Evolutionary conservation across 2,797 vertebrate species (phyloP), one percentile per base, ranked within the genome.

Genomic region (Clarias laeviceps): DNA sequence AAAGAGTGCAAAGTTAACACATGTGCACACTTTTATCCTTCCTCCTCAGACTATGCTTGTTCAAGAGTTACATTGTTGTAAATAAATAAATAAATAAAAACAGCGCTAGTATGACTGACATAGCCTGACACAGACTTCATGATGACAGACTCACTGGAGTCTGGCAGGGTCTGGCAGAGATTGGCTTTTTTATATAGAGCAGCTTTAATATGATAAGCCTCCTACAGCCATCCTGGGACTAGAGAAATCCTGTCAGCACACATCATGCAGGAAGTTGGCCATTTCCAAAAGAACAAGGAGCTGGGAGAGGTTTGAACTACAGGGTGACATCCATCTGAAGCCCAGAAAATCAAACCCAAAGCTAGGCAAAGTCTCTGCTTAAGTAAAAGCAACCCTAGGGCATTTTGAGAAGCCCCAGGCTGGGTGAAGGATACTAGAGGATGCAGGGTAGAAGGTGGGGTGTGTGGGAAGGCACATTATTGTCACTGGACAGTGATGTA

Each of bases 201-300:
- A 86, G 86, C 70, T 86, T 84, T 87, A 84, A 66, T 83, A 86
- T 88, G 72, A 88, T 81, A 88, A 81, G 76, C 87, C 83, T 86
- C 85, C 89, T 80, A 88, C 86, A 80, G 40, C n/a, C 40, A 84
- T 87, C 85, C 81, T 89, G 82, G 84, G 74, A 84, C 79, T 66
- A 84, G 78, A 81, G 68, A 61, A 87, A 81, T 79, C 85, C 78
- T 68, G 83, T 59, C 80, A 85, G 82, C 76, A 77, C 82, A 45
- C 62, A 82, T 78, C 69, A 77, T 82, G 84, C 88, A 89, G 89
- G 88, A 86, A 87, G 86, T 80, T 86, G 87, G 84, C 87, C 80
- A 86, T 61, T 78, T 78, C 22, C 76, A 62, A 40, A 78, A 34
- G 32, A 45, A 65, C 12, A n/a, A 62, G 76, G 8, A 78, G 32